A percentile compares a stretch with the other conserved stretches of the same genome.
Conservation (phyloP, 2,797 vertebrate species). For the Dallia pectoralis region DNA sequence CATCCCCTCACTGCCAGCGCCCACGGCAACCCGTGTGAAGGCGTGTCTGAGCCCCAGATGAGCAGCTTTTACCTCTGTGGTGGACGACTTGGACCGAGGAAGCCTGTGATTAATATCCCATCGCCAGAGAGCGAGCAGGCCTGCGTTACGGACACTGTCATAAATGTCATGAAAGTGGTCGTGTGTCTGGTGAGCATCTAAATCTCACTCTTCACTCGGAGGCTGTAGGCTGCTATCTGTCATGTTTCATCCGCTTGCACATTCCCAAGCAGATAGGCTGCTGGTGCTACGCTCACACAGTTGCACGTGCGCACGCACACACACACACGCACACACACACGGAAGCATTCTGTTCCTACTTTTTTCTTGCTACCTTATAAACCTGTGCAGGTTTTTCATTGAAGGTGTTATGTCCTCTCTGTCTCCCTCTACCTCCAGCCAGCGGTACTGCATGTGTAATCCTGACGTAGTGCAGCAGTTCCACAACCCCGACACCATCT, state of each 20-base stretch:
- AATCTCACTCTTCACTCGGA: background rate
- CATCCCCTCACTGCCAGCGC: background rate
- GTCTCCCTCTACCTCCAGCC: conserved; percentile 69
- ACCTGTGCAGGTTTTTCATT: no score
- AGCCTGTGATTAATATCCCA: no score
- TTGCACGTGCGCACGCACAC: background rate
- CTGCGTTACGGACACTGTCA: background rate
- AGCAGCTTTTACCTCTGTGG: background rate
- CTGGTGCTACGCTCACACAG: background rate
- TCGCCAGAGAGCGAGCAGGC: background rate
- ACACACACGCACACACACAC: background rate
- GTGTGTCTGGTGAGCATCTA: background rate
- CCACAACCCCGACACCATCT: conserved; percentile 99
- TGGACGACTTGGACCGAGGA: background rate
- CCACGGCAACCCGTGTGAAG: background rate
- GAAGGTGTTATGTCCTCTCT: background rate
- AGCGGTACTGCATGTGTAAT: conserved; percentile 99
- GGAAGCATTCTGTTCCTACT: background rate
- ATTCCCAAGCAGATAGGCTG: background rate
- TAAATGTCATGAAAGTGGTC: background rate
- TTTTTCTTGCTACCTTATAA: no score
- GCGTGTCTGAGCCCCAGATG: background rate
- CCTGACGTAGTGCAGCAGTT: conserved; percentile 98
- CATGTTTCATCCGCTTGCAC: background rate
- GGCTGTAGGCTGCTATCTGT: background rate